Conservation (phyloP, 1,140 invertebrate genomes). For the Drosophila saltans region DNA sequence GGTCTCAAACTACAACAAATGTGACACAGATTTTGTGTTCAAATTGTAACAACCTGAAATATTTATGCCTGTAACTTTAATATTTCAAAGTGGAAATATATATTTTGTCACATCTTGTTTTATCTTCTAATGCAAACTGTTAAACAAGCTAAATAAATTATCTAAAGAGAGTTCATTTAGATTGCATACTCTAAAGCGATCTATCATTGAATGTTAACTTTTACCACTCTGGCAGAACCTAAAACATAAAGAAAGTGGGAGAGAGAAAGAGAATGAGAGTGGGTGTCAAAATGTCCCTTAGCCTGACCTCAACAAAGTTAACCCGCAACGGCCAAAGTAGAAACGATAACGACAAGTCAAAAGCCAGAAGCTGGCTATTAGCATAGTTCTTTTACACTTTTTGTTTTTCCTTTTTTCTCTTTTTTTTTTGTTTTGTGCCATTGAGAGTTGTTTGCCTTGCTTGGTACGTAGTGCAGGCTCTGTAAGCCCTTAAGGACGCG, state of each 20-base stretch:
- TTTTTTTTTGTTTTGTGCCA: not conserved
- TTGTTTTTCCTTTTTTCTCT: constrained; percentile 36
- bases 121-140: no score
- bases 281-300: not conserved
- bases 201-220: not conserved
- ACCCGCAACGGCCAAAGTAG: constrained; percentile 3
- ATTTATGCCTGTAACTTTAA: no score
- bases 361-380: constrained; percentile 52
- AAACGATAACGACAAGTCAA: constrained; percentile 6
- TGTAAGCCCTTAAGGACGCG: constrained; percentile 9
- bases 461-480: not conserved
- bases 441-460: constrained; percentile 6
- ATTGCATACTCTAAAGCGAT: not conserved
- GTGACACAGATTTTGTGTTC: not conserved
- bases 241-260: not conserved
- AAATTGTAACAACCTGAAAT: not conserved
- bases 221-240: not conserved
- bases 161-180: not conserved
- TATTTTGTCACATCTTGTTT: no score
- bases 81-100: no score
- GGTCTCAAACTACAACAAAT: not conserved
- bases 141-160: not conserved
- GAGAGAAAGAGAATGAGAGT: not conserved
- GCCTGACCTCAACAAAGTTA: constrained; percentile 8
- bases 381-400: constrained; percentile 70